A percentile compares a stretch with the other conserved stretches of the same genome.
Conservation (phyloP, 2,888 invertebrate species). For the Sinotaia quadrata region DNA sequence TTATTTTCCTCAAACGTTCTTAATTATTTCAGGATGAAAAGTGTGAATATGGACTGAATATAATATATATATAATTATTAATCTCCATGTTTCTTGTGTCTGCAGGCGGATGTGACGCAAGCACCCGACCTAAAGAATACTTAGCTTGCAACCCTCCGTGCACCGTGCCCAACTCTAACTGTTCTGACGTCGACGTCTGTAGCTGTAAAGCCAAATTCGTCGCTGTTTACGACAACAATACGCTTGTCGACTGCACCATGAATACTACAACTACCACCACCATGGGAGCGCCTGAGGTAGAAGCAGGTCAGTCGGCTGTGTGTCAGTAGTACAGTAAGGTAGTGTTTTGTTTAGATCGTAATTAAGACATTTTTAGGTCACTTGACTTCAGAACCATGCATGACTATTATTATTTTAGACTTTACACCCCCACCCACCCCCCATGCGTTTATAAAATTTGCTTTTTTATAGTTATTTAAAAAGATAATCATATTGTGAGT, state of each 20-base stretch:
- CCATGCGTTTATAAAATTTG: too few species aligned
- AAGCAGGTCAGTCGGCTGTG: conserved; percentile 39
- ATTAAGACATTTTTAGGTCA: too few species aligned
- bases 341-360: too few species aligned
- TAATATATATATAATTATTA: too few species aligned
- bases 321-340: too few species aligned
- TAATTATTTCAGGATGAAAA: too few species aligned
- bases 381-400: too few species aligned
- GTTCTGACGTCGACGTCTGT: conserved; percentile 58
- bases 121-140: conserved; percentile 58
- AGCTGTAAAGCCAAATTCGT: conserved; percentile 50
- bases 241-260: conserved; percentile 48
- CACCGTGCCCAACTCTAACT: conserved; percentile 48
- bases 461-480: too few species aligned
- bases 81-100: conserved; percentile 9
- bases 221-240: conserved; percentile 39
- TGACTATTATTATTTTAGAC: too few species aligned
- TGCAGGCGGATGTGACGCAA: conserved; percentile 72
- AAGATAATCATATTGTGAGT: too few species aligned
- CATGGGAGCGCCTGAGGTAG: conserved; percentile 33
- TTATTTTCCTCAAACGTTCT: not conserved
- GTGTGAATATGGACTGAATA: too few species aligned
- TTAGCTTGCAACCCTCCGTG: conserved; percentile 62
- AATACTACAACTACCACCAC: conserved; percentile 44
- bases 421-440: too few species aligned